These are phyloP conservation scores for Eulithis prunata DNA, from an alignment of 2,888 invertebrate species.

Conservation along the genomic window DNA sequence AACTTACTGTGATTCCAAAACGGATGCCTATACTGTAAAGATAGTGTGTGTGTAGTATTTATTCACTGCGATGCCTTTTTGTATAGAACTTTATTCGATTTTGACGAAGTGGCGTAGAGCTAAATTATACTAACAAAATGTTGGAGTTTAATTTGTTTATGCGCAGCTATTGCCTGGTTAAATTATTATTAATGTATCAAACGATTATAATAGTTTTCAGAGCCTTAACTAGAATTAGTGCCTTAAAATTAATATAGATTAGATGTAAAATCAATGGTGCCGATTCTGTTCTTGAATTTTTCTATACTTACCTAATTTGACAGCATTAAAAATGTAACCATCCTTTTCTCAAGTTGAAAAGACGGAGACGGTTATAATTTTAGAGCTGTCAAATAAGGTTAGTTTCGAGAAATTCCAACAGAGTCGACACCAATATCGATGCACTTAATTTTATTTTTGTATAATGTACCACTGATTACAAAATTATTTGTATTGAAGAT, in stretches of 20 bases:
- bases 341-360: too few relatives aligned
- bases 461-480: slow-evolving; percentile 8
- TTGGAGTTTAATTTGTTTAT: slow-evolving; percentile 3
- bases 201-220: slow-evolving; percentile 26
- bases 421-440: background rate
- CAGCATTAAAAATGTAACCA: too few relatives aligned
- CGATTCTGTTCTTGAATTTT: too few relatives aligned
- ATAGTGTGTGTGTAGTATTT: background rate
- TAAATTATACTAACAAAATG: background rate
- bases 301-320: too few relatives aligned
- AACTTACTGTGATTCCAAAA: slow-evolving; percentile 50
- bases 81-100: slow-evolving; percentile 2
- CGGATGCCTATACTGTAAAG: slow-evolving; percentile 27
- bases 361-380: too few relatives aligned
- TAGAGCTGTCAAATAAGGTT: too few relatives aligned
- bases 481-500: slow-evolving; percentile 10
- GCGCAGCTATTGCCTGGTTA: slow-evolving; percentile 53
- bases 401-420: too few relatives aligned
- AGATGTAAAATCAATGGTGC: slow-evolving; percentile 33
- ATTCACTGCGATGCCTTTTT: background rate
- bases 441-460: slow-evolving; percentile 40
- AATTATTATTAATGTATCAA: slow-evolving; percentile 33
- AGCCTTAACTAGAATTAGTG: slow-evolving; percentile 72
- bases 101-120: slow-evolving; percentile 7
- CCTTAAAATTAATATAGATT: slow-evolving; percentile 52